Evolutionary conservation across 2,888 invertebrate species (phyloP).

Genomic region (Halictus quadricinctus): DNA sequence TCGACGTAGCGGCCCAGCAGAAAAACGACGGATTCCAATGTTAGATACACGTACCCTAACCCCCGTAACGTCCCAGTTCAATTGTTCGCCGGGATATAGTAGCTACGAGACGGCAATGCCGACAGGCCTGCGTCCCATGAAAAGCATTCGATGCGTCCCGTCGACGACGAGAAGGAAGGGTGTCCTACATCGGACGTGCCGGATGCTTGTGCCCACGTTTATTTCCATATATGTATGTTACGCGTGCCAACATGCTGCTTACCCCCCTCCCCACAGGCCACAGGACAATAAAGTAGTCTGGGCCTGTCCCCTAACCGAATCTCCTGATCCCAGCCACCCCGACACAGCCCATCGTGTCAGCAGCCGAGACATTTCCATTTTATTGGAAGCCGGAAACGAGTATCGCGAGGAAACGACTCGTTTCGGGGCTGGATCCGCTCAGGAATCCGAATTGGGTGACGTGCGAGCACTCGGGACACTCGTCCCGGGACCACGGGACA

Average conservation of each 20-base stretch:
- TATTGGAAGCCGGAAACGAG: constrained; percentile 78
- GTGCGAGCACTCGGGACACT: constrained; percentile 70
- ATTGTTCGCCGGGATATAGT: constrained; percentile 47
- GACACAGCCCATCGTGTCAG: constrained; percentile 64
- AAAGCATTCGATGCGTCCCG: constrained; percentile 65
- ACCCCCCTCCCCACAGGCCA: constrained; percentile 21
- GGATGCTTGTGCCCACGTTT: constrained; percentile 42
- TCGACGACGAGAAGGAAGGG: constrained; percentile 37
- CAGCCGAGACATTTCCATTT: constrained; percentile 80
- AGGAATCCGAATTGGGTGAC: constrained; percentile 79
- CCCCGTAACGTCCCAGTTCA: constrained; percentile 40
- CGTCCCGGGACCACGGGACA: constrained; percentile 52
- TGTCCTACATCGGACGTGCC: constrained; percentile 52
- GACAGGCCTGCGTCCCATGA: constrained; percentile 50
- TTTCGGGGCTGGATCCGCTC: constrained; percentile 58
- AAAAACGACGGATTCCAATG: constrained; percentile 25
- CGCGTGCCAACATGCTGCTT: constrained; percentile 66
- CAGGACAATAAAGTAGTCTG: constrained; percentile 67
- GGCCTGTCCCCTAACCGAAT: constrained; percentile 27
- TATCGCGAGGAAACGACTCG: constrained; percentile 64
- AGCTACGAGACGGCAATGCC: constrained; percentile 31
- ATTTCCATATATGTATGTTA: constrained; percentile 62
- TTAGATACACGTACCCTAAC: constrained; percentile 17
- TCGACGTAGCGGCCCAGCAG: constrained; percentile 26
- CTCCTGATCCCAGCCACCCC: constrained; percentile 17